Evolutionary conservation across 2,797 vertebrate species (phyloP).

Genomic region (Chromobotia macracanthus): DNA sequence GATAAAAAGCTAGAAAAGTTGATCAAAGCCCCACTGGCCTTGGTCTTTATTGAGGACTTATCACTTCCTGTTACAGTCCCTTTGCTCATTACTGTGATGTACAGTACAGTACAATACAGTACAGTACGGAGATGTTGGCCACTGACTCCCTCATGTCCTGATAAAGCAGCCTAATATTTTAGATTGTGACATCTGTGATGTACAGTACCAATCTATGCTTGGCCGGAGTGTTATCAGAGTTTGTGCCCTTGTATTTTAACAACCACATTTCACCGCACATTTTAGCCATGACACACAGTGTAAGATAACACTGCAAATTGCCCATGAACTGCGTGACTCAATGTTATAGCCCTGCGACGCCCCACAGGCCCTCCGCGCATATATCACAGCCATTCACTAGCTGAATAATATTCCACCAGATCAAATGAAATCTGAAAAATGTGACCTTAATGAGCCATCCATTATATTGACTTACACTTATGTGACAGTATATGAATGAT

Average conservation of each 20-base stretch:
- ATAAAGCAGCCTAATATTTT: slow-evolving; percentile 1
- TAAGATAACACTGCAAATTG: slow-evolving; percentile 43
- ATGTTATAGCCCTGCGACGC: background rate
- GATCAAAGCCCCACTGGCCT: slow-evolving; percentile 46
- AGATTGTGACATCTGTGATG: slow-evolving; percentile 15
- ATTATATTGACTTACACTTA: too few relatives aligned
- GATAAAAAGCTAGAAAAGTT: background rate
- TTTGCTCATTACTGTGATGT: slow-evolving; percentile 1
- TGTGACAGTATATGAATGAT: too few relatives aligned
- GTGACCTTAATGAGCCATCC: too few relatives aligned
- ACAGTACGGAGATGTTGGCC: background rate
- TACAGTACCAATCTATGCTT: background rate
- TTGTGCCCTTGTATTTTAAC: background rate
- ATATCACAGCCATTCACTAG: background rate
- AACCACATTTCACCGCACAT: slow-evolving; percentile 2
- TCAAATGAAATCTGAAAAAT: too few relatives aligned
- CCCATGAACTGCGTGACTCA: slow-evolving; percentile 1
- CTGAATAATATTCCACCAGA: too few relatives aligned
- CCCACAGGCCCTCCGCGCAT: slow-evolving; percentile 26
- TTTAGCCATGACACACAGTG: slow-evolving; percentile 23
- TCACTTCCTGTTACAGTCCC: background rate
- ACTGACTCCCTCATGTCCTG: background rate
- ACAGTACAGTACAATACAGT: slow-evolving; percentile 1
- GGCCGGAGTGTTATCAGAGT: background rate
- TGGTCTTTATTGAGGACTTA: slow-evolving; percentile 1